A percentile compares a stretch with the other conserved stretches of the same genome.
Conservation (phyloP, 2,113 vertebrate species). For the Australoheros scitulus region DNA sequence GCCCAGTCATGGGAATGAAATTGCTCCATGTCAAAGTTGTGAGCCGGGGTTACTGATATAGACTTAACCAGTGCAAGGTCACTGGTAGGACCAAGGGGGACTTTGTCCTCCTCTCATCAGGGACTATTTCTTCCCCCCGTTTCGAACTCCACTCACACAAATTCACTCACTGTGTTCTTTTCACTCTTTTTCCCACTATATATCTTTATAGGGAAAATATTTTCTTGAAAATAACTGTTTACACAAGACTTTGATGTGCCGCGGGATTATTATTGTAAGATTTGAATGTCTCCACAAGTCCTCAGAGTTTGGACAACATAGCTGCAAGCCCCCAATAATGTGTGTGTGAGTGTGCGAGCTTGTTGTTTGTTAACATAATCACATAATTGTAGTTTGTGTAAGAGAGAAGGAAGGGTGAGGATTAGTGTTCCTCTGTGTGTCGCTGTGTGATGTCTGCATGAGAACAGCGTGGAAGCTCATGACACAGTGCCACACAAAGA, state of each 20-base stretch:
- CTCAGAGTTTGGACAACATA: slow-evolving; percentile 42
- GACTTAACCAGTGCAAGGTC: slow-evolving; percentile 48
- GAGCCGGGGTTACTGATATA: slow-evolving; percentile 54
- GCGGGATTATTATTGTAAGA: slow-evolving; percentile 62
- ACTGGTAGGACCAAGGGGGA: slow-evolving; percentile 28
- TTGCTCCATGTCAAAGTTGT: slow-evolving; percentile 50
- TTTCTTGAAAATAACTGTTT: slow-evolving; percentile 62
- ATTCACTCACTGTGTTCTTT: background rate
- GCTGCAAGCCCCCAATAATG: slow-evolving; percentile 3
- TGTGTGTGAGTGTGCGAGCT: slow-evolving; percentile 25
- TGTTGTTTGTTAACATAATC: slow-evolving; percentile 68
- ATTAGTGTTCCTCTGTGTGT: slow-evolving; percentile 55
- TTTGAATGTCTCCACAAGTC: slow-evolving; percentile 30
- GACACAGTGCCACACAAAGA: slow-evolving; percentile 63
- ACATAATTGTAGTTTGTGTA: slow-evolving; percentile 68
- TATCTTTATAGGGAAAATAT: slow-evolving; percentile 31
- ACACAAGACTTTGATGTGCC: slow-evolving; percentile 44
- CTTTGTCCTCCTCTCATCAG: slow-evolving; percentile 32
- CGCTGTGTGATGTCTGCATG: slow-evolving; percentile 57
- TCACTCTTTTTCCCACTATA: slow-evolving; percentile 47
- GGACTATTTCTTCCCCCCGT: slow-evolving; percentile 20
- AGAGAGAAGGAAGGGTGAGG: slow-evolving; percentile 70
- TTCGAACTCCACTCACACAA: slow-evolving; percentile 24
- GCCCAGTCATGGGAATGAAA: slow-evolving; percentile 76
- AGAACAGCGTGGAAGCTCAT: slow-evolving; percentile 54